Base-by-base conservation (phyloP, 2,888 invertebrate genomes). In the Synanthedon tipuliformis region DNA sequence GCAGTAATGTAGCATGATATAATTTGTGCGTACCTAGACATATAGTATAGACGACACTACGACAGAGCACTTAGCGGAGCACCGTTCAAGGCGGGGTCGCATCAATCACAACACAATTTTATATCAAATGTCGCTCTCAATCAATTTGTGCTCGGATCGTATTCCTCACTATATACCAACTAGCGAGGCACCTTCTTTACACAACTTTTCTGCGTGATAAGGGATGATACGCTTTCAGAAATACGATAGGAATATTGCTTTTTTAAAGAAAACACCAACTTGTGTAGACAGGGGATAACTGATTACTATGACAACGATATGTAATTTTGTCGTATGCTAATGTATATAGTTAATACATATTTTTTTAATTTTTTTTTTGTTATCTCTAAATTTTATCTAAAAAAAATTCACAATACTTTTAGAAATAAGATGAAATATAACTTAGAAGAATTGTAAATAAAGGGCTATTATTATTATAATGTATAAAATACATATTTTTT, bases 71-170 rank as follows among this genome's bases (percentile, higher is more conserved):
- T 86, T 86, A 87, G 86, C 73, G 75, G 65, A 67, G 71, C 71
- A 62, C 68, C 72, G 71, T 73, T 69, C 71, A 78, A 74, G 77
- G 78, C 78, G 75, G 75, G 81, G 76, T 56, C 82, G 78, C 86
- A 86, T 86, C 86, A 87, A 86, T 87, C 86, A 86, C 85, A 79
- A 81, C 84, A 83, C 85, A 82, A 83, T 86, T 86, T 87, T 86
- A 87, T 87, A 87, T 87, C 86, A 86, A 85, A 87, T 87, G 85
- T 85, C 85, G 82, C 83, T 85, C 75, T 86, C 86, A 85, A 87
- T 86, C 86, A 85, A 86, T 87, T 86, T 85, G 84, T 77, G 79
- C 73, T 67, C 62, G 77, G 80, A 83, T 86, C 86, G 79, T 78
- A 75, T 86, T 85, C 72, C 78, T 66, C 70, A 69, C 78, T 72